phyloP scores from a whole-genome alignment of 2,113 vertebrate species.

The Zosterops japonicus region DNA sequence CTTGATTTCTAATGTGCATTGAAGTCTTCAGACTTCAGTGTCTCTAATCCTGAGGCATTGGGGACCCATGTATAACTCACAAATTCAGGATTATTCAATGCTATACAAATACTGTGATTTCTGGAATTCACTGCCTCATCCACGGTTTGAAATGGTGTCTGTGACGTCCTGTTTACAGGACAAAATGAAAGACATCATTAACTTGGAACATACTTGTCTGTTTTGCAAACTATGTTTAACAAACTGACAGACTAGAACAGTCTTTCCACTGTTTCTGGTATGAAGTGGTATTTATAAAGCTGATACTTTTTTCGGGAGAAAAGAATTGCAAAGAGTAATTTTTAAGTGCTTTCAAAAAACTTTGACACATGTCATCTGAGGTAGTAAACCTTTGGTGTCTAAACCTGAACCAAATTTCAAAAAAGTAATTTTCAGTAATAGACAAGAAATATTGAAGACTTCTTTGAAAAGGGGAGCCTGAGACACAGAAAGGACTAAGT shows the following conservation, averaged over 20 bases:
- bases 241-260: neutral
- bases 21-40: neutral
- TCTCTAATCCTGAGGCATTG: neutral
- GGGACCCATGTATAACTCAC: rapidly evolving
- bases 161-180: neutral
- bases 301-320: neutral
- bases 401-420: neutral
- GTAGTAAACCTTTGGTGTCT: neutral
- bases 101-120: neutral
- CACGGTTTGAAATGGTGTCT: neutral
- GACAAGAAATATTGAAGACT: neutral
- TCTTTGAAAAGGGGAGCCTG: neutral
- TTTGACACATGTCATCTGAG: neutral
- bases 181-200: neutral
- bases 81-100: neutral
- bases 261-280: neutral
- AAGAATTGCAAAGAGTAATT: neutral
- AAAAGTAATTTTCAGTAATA: neutral
- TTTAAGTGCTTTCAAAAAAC: neutral
- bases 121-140: neutral
- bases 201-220: neutral
- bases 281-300: neutral
- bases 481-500: neutral
- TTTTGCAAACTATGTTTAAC: neutral
- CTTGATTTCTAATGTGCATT: neutral